Percentiles rank a stretch among this genome's conserved stretches.
phyloP scores from a whole-genome alignment of 2,113 vertebrate species.

The Leucosticte australis region DNA sequence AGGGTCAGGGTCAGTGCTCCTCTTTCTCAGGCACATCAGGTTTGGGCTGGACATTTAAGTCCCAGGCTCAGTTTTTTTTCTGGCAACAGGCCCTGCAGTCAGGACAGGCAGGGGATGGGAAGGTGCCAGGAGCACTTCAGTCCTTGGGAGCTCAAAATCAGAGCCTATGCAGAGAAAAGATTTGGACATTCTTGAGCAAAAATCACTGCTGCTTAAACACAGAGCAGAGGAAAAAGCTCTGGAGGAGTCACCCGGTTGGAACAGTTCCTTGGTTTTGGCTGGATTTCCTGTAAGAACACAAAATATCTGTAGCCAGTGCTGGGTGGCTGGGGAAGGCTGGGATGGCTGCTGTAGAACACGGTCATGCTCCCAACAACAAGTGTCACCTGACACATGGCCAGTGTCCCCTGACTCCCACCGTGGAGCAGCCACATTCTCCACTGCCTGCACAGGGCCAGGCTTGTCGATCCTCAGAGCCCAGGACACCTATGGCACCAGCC shows the following conservation, averaged over 20 bases:
- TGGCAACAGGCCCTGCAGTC: background rate
- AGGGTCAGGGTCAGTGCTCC: background rate
- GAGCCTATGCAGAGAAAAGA: background rate
- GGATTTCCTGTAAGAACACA: background rate
- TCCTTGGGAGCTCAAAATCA: background rate
- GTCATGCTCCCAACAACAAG: fast-evolving
- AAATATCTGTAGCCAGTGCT: fast-evolving
- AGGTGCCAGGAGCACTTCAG: background rate
- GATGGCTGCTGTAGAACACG: background rate
- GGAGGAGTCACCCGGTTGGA: background rate
- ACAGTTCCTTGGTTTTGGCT: background rate
- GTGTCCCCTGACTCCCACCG: background rate
- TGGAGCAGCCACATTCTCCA: background rate
- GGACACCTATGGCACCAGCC: background rate
- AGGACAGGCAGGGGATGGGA: background rate
- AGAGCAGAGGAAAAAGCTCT: background rate
- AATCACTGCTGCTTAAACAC: background rate
- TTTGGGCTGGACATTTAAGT: background rate
- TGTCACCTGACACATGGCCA: fast-evolving
- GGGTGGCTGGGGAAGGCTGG: background rate
- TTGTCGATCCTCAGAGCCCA: background rate
- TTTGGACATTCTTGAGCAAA: background rate
- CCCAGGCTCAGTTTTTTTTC: background rate
- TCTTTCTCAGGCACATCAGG: background rate
- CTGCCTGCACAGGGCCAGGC: background rate